phyloP scores from a whole-genome alignment of 2,888 invertebrate genomes.

The Agrotis segetum region DNA sequence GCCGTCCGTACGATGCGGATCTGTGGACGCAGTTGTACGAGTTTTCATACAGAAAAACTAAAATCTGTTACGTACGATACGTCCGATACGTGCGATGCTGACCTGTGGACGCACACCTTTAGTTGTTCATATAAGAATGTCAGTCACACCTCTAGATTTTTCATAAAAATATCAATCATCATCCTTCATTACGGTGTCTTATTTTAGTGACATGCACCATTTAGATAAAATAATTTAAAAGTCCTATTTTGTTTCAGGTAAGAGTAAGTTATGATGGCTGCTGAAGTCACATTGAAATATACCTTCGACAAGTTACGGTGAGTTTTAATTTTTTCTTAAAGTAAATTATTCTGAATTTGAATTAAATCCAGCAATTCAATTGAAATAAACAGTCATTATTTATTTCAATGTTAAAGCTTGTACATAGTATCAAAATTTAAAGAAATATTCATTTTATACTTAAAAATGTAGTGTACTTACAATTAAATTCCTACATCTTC shows the following conservation, averaged over 20 bases:
- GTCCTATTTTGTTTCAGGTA: constrained; percentile 38
- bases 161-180: background rate
- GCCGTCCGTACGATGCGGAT: too few relatives aligned
- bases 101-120: too few relatives aligned
- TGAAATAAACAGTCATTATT: too few relatives aligned
- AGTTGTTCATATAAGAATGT: too few relatives aligned
- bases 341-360: too few relatives aligned
- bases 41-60: too few relatives aligned
- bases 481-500: background rate
- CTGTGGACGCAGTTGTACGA: too few relatives aligned
- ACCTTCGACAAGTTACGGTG: background rate
- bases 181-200: background rate
- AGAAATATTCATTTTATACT: background rate
- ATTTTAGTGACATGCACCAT: too few relatives aligned
- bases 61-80: too few relatives aligned
- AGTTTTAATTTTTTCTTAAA: background rate
- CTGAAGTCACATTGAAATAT: background rate
- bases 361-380: too few relatives aligned
- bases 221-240: background rate
- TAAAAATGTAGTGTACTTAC: background rate
- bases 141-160: too few relatives aligned
- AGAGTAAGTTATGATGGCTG: background rate
- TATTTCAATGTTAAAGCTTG: background rate
- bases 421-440: background rate
- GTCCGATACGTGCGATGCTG: too few relatives aligned